Percentiles rank a stretch among this genome's conserved stretches.
phyloP scores from a whole-genome alignment of 2,113 vertebrate species.

The Piaya cayana region DNA sequence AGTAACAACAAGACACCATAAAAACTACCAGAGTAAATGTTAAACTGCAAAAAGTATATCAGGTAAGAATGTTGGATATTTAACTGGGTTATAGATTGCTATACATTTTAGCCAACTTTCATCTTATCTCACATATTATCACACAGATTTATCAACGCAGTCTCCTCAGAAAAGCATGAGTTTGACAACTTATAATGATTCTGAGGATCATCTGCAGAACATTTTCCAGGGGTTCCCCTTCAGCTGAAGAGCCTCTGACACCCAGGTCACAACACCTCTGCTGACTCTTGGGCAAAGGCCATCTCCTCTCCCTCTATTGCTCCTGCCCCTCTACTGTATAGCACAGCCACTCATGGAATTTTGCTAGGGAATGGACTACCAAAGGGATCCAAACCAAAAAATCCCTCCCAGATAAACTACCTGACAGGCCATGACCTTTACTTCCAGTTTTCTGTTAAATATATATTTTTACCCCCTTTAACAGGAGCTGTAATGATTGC shows the following conservation, averaged over 20 bases:
- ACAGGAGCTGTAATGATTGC: neutral
- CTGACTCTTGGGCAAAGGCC: neutral
- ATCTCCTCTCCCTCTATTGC: neutral
- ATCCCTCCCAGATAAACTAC: neutral
- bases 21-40: neutral
- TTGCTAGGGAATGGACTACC: neutral
- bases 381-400: neutral
- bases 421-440: neutral
- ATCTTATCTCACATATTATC: neutral
- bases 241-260: fast-evolving
- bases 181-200: neutral
- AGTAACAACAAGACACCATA: neutral
- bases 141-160: neutral
- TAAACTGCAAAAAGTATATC: neutral
- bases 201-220: neutral
- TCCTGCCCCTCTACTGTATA: neutral
- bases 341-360: fast-evolving
- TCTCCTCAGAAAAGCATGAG: neutral
- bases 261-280: too few species aligned
- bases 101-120: neutral
- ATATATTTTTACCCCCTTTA: neutral
- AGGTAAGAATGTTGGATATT: neutral
- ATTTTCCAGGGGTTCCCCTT: neutral
- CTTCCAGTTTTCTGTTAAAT: neutral
- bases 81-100: neutral